Evolutionary conservation across 1,140 invertebrate species (phyloP).

Genomic region (Myzus persicae): DNA sequence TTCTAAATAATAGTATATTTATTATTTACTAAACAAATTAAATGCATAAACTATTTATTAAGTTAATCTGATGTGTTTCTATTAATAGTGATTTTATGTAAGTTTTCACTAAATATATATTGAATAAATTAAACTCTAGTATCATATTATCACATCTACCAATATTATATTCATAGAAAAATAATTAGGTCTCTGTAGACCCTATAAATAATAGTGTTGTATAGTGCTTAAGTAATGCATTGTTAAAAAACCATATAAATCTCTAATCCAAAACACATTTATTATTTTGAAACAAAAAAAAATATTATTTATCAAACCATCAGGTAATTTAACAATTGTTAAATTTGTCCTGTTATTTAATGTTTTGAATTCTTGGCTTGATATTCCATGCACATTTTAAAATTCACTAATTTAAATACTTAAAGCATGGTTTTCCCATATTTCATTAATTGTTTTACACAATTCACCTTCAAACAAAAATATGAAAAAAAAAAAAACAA

Average conservation of each 20-base stretch:
- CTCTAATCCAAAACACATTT: slow-evolving; percentile 46
- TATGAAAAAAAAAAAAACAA: slow-evolving; percentile 42
- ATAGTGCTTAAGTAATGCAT: neutral
- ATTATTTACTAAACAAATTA: neutral
- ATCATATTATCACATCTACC: neutral
- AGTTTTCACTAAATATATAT: neutral
- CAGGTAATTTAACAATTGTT: slow-evolving; percentile 16
- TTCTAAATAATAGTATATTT: too few species aligned
- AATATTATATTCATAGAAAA: neutral
- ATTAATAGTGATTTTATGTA: neutral
- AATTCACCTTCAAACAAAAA: slow-evolving; percentile 56
- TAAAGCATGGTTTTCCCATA: neutral
- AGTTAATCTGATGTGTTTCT: neutral
- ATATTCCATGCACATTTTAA: slow-evolving; percentile 32
- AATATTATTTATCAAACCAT: neutral
- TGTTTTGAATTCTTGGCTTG: slow-evolving; percentile 2
- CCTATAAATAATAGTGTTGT: too few species aligned
- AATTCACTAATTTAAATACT: slow-evolving; percentile 37
- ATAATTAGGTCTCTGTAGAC: neutral
- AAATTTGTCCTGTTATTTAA: slow-evolving; percentile 13
- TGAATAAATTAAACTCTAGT: neutral
- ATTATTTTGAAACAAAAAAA: neutral
- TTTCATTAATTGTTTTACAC: slow-evolving; percentile 27
- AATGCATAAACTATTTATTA: neutral
- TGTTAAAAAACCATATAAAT: neutral